Percentiles rank a stretch among this genome's conserved stretches.
phyloP scores from a whole-genome alignment of 2,113 vertebrate species.

The Daphoenositta chrysoptera region DNA sequence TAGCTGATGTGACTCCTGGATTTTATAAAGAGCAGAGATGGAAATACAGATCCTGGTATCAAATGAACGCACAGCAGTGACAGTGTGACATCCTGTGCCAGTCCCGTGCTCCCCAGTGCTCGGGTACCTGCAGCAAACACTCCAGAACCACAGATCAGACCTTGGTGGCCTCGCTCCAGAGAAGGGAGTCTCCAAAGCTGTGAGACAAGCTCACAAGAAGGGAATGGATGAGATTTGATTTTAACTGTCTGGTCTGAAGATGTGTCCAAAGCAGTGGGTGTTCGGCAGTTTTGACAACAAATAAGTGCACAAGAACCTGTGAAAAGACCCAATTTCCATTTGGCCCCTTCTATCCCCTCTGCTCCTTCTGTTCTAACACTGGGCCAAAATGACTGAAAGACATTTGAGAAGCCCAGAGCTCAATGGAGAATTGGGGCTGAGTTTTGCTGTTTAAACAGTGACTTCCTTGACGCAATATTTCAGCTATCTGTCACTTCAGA shows the following conservation, averaged over 20 bases:
- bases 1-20: rapidly evolving
- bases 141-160: not conserved
- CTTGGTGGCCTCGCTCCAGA: not conserved
- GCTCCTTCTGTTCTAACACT: not conserved
- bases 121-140: not conserved
- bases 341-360: not conserved
- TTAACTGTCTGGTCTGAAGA: not conserved
- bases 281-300: not conserved
- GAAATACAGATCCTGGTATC: not conserved
- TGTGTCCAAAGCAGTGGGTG: not conserved
- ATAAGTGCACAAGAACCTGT: not conserved
- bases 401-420: not conserved
- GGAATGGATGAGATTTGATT: not conserved
- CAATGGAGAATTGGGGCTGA: not conserved
- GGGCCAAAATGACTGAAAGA: not conserved
- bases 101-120: rapidly evolving
- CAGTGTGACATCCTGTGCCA: not conserved
- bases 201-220: not conserved
- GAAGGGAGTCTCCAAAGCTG: not conserved
- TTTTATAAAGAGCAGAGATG: not conserved
- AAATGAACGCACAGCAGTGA: not conserved
- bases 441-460: not conserved
- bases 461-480: not conserved
- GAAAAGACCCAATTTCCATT: not conserved
- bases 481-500: not conserved